Percentiles rank a stretch among this genome's conserved stretches.
These are phyloP conservation scores for Sarcoramphus papa DNA, from an alignment of 2,797 vertebrate genomes.

Conservation along the genomic window DNA sequence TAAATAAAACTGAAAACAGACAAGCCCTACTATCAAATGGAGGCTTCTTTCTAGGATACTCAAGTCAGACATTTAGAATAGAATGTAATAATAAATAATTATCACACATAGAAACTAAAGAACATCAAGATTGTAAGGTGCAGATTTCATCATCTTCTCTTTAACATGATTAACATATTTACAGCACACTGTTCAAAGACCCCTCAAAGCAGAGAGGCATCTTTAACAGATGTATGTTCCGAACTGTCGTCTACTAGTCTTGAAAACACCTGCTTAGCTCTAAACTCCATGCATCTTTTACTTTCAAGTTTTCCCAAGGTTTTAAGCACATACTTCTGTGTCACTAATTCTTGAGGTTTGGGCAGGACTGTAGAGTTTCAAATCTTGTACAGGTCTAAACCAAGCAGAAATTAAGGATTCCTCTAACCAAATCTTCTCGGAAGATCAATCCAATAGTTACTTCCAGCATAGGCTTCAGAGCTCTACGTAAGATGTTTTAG, in stretches of 20 bases:
- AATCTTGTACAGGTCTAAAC: neutral
- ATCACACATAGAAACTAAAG: neutral
- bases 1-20: neutral
- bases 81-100: neutral
- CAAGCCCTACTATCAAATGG: neutral
- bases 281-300: neutral
- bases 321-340: neutral
- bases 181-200: neutral
- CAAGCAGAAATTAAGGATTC: neutral
- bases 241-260: neutral
- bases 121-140: neutral
- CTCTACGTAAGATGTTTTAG: neutral
- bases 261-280: neutral
- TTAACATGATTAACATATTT: neutral
- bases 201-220: neutral
- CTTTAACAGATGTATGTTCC: neutral
- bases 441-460: neutral
- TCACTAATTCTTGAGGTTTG: neutral
- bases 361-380: neutral
- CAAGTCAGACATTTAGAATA: neutral
- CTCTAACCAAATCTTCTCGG: neutral
- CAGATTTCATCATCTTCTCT: neutral
- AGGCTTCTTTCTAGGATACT: neutral
- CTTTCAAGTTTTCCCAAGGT: neutral
- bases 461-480: neutral